Base-by-base conservation (phyloP, 2,797 vertebrate species). In the Oreortyx pictus region DNA sequence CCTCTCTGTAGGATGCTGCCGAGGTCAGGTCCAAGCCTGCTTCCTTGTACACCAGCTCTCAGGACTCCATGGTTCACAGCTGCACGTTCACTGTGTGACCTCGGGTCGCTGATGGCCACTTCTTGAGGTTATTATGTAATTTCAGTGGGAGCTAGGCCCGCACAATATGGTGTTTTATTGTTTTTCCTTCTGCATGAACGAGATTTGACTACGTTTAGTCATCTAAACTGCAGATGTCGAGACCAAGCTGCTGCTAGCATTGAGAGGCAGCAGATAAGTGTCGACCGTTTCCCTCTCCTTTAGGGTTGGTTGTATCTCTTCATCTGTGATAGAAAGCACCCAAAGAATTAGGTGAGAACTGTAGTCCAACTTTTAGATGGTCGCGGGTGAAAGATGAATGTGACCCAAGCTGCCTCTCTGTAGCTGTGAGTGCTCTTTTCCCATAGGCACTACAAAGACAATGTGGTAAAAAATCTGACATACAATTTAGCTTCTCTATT, bases 91-190 rank as follows among this genome's bases (percentile, higher is more conserved):
- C 3, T 39, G 43, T 15, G 7, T 52, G 76, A 37, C 64, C 47
- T 74, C 31, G 43, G 82, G 50, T 76, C 50, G 37, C 52, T 5
- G 56, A 29, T 29, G 54, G 62, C 27, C 18, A 11, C 11, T 91
- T 91, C 72, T 76, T 12, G 56, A 11, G 62, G 39, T 89, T 57
- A 64, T 73, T 89, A 43, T 24, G 73, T 84, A 66, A 88, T 88
- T 91, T 52, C 11, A 44, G 43, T 16, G 14, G 14, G n/a, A 76
- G 13, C 25, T 41, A 35, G 6, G 10, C 27, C 22, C 4, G 49
- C 27, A 3, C 8, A 11, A 19, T 44, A 17, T 37, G 4, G 4
- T 8, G 1, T 41, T 7, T 35, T 39, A 9, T 37, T n/a, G 1
- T 44, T 73, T 70, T 70, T 13, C 54, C 44, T 86, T 57, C 22